phyloP scores from a whole-genome alignment of 2,888 invertebrate species.

The Zygothrica quintamaculata region DNA sequence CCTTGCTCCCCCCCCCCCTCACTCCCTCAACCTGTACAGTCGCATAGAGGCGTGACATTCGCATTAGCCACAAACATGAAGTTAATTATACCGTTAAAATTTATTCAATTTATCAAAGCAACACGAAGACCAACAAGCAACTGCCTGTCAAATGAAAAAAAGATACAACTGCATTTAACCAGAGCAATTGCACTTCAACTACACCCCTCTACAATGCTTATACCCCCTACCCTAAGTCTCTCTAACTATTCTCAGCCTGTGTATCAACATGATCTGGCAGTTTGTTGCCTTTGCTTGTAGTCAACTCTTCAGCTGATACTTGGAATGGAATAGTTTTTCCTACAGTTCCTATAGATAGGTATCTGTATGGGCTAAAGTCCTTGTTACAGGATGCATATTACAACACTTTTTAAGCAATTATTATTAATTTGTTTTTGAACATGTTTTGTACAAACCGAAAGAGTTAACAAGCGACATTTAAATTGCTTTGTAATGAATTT shows the following conservation, averaged over 20 bases:
- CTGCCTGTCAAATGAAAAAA: constrained; percentile 63
- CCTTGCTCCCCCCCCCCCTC: no score
- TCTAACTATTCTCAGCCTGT: background rate
- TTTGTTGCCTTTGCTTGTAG: constrained; percentile 41
- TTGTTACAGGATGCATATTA: no score
- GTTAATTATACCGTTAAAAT: constrained; percentile 66
- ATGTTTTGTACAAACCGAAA: no score
- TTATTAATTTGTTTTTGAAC: no score
- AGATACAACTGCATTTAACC: constrained; percentile 49
- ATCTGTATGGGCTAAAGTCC: no score
- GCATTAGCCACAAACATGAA: constrained; percentile 65
- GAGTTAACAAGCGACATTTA: constrained; percentile 26
- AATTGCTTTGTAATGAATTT: constrained; percentile 55
- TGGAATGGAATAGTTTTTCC: background rate
- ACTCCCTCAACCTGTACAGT: no score
- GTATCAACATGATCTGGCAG: constrained; percentile 55
- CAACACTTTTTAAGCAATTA: no score
- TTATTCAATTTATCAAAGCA: constrained; percentile 69
- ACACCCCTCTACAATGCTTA: background rate
- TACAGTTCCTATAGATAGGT: no score
- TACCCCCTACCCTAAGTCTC: no score
- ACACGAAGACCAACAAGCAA: constrained; percentile 59
- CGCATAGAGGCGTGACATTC: constrained; percentile 50
- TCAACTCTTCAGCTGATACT: no score
- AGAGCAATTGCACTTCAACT: constrained; percentile 17